Percentiles rank a stretch among this genome's conserved stretches.
These are phyloP conservation scores for Cheilosia vernalis DNA, from an alignment of 2,888 invertebrate species.

Conservation along the genomic window DNA sequence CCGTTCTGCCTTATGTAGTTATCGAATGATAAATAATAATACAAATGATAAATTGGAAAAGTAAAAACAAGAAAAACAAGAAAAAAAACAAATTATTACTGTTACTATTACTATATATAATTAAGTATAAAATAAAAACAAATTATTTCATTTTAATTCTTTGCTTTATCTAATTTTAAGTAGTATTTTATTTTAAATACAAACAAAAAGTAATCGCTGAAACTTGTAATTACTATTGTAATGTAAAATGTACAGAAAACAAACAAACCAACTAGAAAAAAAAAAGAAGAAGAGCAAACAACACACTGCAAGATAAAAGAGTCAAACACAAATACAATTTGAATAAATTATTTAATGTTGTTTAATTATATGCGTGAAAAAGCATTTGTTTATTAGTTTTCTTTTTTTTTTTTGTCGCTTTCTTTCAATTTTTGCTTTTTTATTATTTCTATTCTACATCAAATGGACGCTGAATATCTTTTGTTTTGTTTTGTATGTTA, in stretches of 20 bases:
- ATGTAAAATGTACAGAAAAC: constrained; percentile 52
- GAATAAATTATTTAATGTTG: constrained; percentile 64
- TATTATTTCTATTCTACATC: neutral
- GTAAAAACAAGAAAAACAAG: constrained; percentile 16
- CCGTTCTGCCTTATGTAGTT: constrained; percentile 98
- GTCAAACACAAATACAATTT: constrained; percentile 67
- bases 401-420: neutral
- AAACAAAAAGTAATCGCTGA: constrained; percentile 16
- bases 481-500: no score
- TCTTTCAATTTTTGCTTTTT: neutral
- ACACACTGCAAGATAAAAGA: constrained; percentile 27
- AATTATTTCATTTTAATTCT: constrained; percentile 34
- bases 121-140: constrained; percentile 24
- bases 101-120: constrained; percentile 62
- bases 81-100: constrained; percentile 30
- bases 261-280: constrained; percentile 11
- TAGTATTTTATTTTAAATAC: constrained; percentile 55
- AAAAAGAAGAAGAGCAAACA: constrained; percentile 40
- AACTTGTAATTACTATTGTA: constrained; percentile 39
- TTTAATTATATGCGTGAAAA: constrained; percentile 56
- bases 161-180: constrained; percentile 60
- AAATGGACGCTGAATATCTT: no score
- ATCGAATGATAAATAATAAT: constrained; percentile 88
- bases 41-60: constrained; percentile 32
- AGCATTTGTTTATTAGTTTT: neutral